Evolutionary conservation across 2,113 vertebrate species (phyloP).

Genomic region (Oceanodroma tethys): DNA sequence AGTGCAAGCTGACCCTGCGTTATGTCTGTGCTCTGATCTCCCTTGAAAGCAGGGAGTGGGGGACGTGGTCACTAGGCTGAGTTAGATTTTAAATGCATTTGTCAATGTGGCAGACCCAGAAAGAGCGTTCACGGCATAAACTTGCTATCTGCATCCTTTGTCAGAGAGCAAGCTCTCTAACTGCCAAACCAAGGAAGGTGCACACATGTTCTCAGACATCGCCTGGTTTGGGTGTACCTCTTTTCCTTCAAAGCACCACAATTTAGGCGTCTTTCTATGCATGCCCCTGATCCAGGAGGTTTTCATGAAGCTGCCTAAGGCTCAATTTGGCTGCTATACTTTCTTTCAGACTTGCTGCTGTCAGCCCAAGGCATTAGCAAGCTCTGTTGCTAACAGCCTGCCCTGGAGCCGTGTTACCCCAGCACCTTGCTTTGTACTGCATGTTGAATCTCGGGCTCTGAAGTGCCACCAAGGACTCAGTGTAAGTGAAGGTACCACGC

Average conservation of each 20-base stretch:
- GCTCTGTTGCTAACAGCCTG: background rate
- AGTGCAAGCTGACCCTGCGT: background rate
- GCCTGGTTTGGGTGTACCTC: background rate
- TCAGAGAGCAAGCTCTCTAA: background rate
- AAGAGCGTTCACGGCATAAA: background rate
- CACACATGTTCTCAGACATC: fast-evolving
- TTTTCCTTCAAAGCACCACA: background rate
- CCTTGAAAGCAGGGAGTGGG: background rate
- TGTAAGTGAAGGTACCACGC: background rate
- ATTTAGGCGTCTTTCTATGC: background rate
- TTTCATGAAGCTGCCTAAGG: background rate
- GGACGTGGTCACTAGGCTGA: background rate
- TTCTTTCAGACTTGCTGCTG: background rate
- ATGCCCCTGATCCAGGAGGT: background rate
- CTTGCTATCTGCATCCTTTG: background rate
- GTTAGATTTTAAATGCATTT: background rate
- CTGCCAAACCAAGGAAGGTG: background rate
- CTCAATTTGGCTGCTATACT: background rate
- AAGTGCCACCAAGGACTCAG: background rate
- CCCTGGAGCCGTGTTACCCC: background rate
- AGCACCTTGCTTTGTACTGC: background rate
- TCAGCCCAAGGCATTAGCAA: background rate
- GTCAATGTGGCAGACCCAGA: background rate
- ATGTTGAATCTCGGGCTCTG: background rate
- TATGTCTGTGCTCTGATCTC: background rate